Base-by-base conservation (phyloP, 2,113 vertebrate species). In the Trochalopteron elliotii region DNA sequence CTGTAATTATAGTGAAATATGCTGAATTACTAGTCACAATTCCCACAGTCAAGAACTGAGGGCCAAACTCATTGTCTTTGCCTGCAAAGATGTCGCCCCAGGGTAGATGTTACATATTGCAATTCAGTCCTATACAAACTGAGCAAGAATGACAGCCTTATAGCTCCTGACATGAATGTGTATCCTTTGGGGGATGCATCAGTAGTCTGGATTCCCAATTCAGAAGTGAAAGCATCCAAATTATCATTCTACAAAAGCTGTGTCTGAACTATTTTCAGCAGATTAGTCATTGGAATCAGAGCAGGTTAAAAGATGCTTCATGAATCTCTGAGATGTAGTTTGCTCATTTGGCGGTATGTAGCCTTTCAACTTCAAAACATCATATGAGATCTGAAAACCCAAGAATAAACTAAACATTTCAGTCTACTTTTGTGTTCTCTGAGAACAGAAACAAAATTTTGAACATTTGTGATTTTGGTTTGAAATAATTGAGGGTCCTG, bases 121-220 rank as follows among this genome's bases (percentile, higher is more conserved):
- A 53, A 50, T 90, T 87, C 68, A 71, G 22, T 37, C 30, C 49
- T 85, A 55, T 88, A 92, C 80, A 40, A 93, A 67, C 80, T 65
- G 67, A 90, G 37, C 27, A 31, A 47, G 35, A 83, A 89, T 63
- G 70, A 94, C 61, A 93, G 40, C 9, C 53, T 65, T 86, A 47
- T 13, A 94, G 57, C n/a, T 90, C 87, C 89, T 95, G 72, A 95
- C 84, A 83, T 68, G 91, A 83, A 96, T 95, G 78, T 90, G 23
- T 67, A 83, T 96, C 96, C 89, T 93, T 92, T 44, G 31, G 67
- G 79, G 93, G 71, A 91, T 93, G 45, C 60, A 92, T 76, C 76
- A 68, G 57, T 60, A 94, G 37, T 92, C 90, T 93, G 57, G 40
- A 89, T 96, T 96, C 55, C 37, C 37, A 47, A 23, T 65, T 86